These are phyloP conservation scores for Hemicordylus capensis DNA, from an alignment of 2,113 vertebrate species.

Conservation along the genomic window DNA sequence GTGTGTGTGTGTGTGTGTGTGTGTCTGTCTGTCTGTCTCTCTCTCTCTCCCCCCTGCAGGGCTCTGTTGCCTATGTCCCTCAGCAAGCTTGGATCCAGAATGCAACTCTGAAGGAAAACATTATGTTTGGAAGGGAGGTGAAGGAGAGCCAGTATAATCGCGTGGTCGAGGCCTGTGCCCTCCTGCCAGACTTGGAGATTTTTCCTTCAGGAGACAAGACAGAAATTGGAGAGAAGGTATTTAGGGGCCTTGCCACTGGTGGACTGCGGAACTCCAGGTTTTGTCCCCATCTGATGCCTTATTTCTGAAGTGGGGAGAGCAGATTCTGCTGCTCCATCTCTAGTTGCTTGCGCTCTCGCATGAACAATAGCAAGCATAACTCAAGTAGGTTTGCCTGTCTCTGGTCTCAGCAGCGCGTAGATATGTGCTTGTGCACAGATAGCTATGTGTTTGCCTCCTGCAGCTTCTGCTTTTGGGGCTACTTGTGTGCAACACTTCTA, in stretches of 20 bases:
- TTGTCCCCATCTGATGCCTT: neutral
- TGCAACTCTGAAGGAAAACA: constrained; percentile 87
- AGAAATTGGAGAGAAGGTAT: constrained; percentile 97
- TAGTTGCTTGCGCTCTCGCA: neutral
- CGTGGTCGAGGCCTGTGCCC: constrained; percentile 88
- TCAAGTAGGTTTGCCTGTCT: neutral
- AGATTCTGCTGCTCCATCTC: neutral
- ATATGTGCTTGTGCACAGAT: too few relatives aligned
- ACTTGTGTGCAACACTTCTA: neutral
- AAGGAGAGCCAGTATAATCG: constrained; percentile 78
- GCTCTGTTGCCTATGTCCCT: constrained; percentile 90
- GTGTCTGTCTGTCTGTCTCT: too few relatives aligned
- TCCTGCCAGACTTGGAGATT: constrained; percentile 89
- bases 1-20: too few relatives aligned
- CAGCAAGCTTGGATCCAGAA: constrained; percentile 99
- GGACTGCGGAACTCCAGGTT: neutral
- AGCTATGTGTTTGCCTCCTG: neutral
- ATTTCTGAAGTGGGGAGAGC: neutral
- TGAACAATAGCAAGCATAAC: too few relatives aligned
- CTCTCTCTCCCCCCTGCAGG: constrained; percentile 77
- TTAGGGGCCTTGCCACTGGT: neutral
- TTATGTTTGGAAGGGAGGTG: constrained; percentile 86
- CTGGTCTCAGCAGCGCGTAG: neutral
- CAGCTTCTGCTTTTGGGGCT: too few relatives aligned
- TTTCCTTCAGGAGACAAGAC: constrained; percentile 89